Percentiles rank a stretch among this genome's conserved stretches.
phyloP scores from a whole-genome alignment of 2,797 vertebrate species.

The Rhincodon typus region DNA sequence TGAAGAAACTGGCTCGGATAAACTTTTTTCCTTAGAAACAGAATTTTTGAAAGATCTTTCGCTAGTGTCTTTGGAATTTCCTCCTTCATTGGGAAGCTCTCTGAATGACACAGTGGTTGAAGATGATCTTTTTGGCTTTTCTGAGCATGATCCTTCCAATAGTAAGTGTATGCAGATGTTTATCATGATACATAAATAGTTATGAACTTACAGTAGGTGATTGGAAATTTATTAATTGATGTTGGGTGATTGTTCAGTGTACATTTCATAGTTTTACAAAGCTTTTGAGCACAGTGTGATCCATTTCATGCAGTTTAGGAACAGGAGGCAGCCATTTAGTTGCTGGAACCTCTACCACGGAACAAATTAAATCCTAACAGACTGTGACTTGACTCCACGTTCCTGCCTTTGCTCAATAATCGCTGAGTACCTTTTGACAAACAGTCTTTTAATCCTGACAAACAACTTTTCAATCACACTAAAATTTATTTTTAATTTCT shows the following conservation, averaged over 20 bases:
- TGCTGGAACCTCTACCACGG: background rate
- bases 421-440: background rate
- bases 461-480: too few relatives aligned
- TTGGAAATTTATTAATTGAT: background rate
- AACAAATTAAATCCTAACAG: background rate
- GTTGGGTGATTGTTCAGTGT: background rate
- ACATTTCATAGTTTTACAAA: background rate
- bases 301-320: background rate
- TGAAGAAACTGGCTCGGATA: constrained; percentile 37
- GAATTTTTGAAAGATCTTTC: constrained; percentile 41
- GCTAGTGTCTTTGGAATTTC: background rate
- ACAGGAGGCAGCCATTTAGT: background rate
- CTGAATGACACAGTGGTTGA: background rate
- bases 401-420: background rate
- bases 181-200: background rate
- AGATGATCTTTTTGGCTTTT: background rate
- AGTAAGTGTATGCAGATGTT: background rate
- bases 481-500: too few relatives aligned
- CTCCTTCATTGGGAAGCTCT: background rate
- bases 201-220: background rate
- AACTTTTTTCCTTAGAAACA: constrained; percentile 41
- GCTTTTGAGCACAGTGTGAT: background rate
- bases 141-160: background rate
- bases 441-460: background rate
- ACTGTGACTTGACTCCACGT: background rate